Evolutionary conservation across 92 coral and sea anemone genomes (phyloP), one percentile per base, ranked within the genome.

Genomic region (Heliopora coerulea): DNA sequence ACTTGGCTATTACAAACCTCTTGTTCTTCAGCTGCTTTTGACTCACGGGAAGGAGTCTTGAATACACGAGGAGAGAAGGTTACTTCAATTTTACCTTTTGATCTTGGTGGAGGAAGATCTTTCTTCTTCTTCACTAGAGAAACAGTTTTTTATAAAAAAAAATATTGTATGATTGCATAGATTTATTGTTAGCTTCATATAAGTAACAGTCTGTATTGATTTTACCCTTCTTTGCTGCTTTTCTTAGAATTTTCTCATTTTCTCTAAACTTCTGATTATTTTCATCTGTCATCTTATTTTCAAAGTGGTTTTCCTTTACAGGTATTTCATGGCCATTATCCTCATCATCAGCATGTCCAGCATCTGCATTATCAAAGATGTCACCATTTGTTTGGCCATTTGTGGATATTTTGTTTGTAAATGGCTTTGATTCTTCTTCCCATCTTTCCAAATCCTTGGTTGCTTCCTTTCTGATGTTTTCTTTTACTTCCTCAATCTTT

Each of bases 11-110:
- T 39, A 64, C 29, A 35, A 64, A 90, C 98, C 96, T 93, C 96
- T 72, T 93, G 91, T 44, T 93, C 98, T 49, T 93, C 98, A 30
- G 98, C 93, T 3, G 95, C 96, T 76, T 93, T 93, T 5, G 98
- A 93, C 62, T 93, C 98, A 34, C 98, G 86, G 2, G 98, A 93
- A 15, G 98, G 96, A 40, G 98, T 93, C 49, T 80, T 90, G 76
- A 93, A 93, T 27, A 81, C 75, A 27, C 96, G 86, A 68, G 91
- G 98, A 30, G 98, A 87, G 41, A 93, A 93, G 3, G 98, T 87
- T 20, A 93, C 98, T 61, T 91, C 79, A 59, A 93, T 93, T 23
- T 81, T 84, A 14, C 98, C 98, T 1, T 84, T 72, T 12, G 86
- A 69, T 68, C 98, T 88, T 2, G 91, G 96, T 13, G 81, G 96